Conservation (phyloP, 2,888 invertebrate genomes). For the Parnassius mnemosyne region DNA sequence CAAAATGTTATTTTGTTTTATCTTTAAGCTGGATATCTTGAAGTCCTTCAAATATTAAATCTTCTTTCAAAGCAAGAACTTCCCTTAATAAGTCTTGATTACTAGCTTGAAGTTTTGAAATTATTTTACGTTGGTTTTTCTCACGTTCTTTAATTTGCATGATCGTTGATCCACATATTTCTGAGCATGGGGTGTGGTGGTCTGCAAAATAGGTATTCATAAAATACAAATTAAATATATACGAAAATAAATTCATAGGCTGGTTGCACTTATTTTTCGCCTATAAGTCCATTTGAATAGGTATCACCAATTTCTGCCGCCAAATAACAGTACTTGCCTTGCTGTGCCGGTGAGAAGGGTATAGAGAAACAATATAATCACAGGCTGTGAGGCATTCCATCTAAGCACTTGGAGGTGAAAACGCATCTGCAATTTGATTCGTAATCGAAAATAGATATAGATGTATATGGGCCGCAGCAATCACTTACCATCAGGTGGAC, state of each 20-base stretch:
- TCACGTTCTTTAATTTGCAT: constrained; percentile 52
- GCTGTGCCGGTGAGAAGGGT: too few species aligned
- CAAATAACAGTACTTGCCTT: too few species aligned
- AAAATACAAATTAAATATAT: too few species aligned
- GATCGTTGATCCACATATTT: constrained; percentile 53
- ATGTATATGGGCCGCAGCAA: too few species aligned
- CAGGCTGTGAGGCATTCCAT: too few species aligned
- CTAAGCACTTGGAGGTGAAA: too few species aligned
- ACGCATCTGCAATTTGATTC: too few species aligned
- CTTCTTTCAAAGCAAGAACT: constrained; percentile 55
- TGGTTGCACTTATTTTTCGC: not conserved
- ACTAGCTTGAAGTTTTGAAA: constrained; percentile 53
- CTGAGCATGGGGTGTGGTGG: constrained; percentile 49
- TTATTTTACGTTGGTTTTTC: constrained; percentile 51
- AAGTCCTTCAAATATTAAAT: constrained; percentile 48
- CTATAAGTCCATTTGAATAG: not conserved
- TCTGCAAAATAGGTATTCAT: constrained; percentile 34
- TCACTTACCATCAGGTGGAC: too few species aligned
- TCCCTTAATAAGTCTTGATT: constrained; percentile 56
- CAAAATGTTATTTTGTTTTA: not conserved
- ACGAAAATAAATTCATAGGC: not conserved
- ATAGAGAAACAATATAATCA: too few species aligned
- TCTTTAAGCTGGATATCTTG: constrained; percentile 29
- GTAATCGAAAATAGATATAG: too few species aligned
- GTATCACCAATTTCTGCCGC: not conserved